Base-by-base conservation (phyloP, 2,888 invertebrate species). In the Serrognathus titanus region DNA sequence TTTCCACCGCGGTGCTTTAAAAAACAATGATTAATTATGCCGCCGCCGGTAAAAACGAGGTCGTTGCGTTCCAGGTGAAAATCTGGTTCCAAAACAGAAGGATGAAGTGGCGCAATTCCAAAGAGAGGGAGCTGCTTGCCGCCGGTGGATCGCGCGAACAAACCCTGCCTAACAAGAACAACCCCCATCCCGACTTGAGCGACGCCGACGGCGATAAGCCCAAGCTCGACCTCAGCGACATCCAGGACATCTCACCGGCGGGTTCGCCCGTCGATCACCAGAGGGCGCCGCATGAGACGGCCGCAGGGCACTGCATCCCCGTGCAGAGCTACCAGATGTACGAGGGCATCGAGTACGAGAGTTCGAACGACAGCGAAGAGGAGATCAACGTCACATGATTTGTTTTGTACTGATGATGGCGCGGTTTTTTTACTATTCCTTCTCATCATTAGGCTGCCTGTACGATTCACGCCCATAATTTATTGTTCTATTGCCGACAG, bases 51-150 rank as follows among this genome's bases (percentile, higher is more conserved):
- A 31, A 31, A 31, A 31, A 31, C 24, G 24, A 4, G 24, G 24
- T 7, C 24, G 24, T 31, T 31, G 24, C 7, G 24, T 31, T 31
- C 24, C 24, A 90, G 90, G 90, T 90, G 56, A 90, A 90, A 77
- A 90, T 91, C 60, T 90, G 90, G 90, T 98, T 98, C 79, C 97
- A 98, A 83, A 98, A 98, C 76, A 88, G 97, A 0, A 88, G 97
- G 53, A 98, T 98, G 97, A 98, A 95, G 78, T 97, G 97, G 97
- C 85, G 98, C 53, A 98, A 98, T 79, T 95, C 94, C 3, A 97
- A 97, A 79, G 97, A 97, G 76, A 83, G 97, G 36, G 97, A 97
- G 77, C 83, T 97, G 0, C 80, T 97, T 20, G 96, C 97, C 0
- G 89, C 89, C 13, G 97, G 97, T 0, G 97, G 97, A 1, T 93